phyloP scores from a whole-genome alignment of 2,797 vertebrate genomes.

The Onychomys leucogaster region DNA sequence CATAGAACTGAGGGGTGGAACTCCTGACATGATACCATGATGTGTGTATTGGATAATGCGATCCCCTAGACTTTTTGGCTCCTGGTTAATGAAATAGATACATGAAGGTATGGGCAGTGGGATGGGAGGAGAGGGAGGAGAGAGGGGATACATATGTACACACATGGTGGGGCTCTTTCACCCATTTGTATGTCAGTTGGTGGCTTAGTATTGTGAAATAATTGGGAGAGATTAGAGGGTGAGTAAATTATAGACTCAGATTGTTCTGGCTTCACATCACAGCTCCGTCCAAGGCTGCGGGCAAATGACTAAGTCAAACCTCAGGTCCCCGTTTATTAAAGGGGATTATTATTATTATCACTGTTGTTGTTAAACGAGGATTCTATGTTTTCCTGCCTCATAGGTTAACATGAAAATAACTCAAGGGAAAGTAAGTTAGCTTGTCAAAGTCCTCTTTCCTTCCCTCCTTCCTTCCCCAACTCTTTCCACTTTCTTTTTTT shows the following conservation, averaged over 20 bases:
- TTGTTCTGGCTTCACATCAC: not conserved
- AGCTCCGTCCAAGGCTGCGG: not conserved
- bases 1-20: not conserved
- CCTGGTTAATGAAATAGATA: not conserved
- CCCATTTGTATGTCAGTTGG: not conserved
- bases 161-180: not conserved
- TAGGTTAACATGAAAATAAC: not conserved
- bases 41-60: not conserved
- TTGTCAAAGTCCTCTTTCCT: not conserved
- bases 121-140: not conserved
- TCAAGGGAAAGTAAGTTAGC: not conserved
- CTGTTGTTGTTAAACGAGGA: not conserved
- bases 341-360: not conserved
- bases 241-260: not conserved
- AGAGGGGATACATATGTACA: too few relatives aligned
- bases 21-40: not conserved
- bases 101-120: not conserved
- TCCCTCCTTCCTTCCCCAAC: too few relatives aligned
- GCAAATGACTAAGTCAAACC: not conserved
- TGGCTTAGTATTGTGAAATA: not conserved
- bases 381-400: not conserved
- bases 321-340: not conserved
- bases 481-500: not conserved
- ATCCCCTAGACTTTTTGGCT: not conserved
- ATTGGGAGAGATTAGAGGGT: not conserved